Percentiles rank a stretch among this genome's conserved stretches.
phyloP scores from a whole-genome alignment of 1,140 invertebrate species.

The Ruditapes philippinarum region DNA sequence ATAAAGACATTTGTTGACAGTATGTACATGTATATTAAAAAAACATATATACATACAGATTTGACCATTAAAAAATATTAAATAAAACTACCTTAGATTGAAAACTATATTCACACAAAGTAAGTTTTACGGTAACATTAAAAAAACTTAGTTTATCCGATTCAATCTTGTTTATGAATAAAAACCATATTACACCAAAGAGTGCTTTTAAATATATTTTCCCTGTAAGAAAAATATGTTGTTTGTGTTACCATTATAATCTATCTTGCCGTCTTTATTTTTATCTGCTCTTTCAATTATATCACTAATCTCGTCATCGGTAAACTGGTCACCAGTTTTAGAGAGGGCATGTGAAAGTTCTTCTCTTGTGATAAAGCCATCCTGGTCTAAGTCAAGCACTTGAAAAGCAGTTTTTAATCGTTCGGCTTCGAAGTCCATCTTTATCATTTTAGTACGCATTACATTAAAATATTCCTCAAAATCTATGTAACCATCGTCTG shows the following conservation, averaged over 20 bases:
- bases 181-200: neutral
- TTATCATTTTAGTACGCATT: slow-evolving; percentile 29
- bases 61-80: no score
- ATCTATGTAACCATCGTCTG: slow-evolving; percentile 57
- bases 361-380: slow-evolving; percentile 67
- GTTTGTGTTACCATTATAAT: slow-evolving; percentile 37
- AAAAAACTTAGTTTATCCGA: neutral
- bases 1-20: no score
- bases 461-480: slow-evolving; percentile 61
- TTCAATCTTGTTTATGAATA: neutral
- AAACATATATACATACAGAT: no score
- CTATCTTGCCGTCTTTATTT: slow-evolving; percentile 59
- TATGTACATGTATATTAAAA: no score
- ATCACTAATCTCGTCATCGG: slow-evolving; percentile 34
- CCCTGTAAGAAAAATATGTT: neutral
- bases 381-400: slow-evolving; percentile 84
- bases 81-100: neutral
- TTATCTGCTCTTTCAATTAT: slow-evolving; percentile 48
- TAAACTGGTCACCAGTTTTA: slow-evolving; percentile 3
- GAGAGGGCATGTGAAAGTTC: slow-evolving; percentile 26
- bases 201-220: neutral
- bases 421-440: slow-evolving; percentile 51
- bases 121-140: neutral
- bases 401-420: slow-evolving; percentile 59
- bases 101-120: neutral